A percentile compares a stretch with the other conserved stretches of the same genome.
phyloP scores from a whole-genome alignment of 2,113 vertebrate species.

The Scytalopus superciliaris region DNA sequence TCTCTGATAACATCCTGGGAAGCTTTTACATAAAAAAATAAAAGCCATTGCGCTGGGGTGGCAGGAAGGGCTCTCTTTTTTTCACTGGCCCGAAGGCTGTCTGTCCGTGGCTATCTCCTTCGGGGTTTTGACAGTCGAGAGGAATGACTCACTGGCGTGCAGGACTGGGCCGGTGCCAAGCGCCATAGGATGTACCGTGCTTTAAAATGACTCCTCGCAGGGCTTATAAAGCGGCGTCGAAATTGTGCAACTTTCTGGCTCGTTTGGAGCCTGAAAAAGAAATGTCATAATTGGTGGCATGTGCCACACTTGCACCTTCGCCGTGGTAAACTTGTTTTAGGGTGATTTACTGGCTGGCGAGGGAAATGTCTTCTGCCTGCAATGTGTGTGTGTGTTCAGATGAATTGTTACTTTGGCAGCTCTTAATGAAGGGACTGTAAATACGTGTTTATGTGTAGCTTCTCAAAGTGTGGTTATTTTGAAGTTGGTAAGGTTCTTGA shows the following conservation, averaged over 20 bases:
- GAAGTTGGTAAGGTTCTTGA: background rate
- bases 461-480: constrained; percentile 42
- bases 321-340: background rate
- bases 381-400: fast-evolving
- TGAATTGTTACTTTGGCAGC: background rate
- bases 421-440: background rate
- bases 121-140: constrained; percentile 24
- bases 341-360: background rate
- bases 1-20: background rate
- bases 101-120: constrained; percentile 19
- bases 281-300: background rate
- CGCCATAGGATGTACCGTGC: constrained; percentile 13
- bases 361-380: constrained; percentile 42
- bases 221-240: background rate
- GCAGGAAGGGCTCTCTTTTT: background rate
- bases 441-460: background rate
- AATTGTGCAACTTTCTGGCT: background rate
- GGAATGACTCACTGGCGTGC: constrained; percentile 23
- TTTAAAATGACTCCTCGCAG: constrained; percentile 4
- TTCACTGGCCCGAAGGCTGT: background rate
- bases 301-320: background rate
- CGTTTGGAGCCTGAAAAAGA: background rate
- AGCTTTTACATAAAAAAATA: background rate
- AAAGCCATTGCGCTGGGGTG: background rate
- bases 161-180: constrained; percentile 2